Evolutionary conservation across 2,888 invertebrate species (phyloP), one percentile per base, ranked within the genome.

Genomic region (Erebia aethiops): DNA sequence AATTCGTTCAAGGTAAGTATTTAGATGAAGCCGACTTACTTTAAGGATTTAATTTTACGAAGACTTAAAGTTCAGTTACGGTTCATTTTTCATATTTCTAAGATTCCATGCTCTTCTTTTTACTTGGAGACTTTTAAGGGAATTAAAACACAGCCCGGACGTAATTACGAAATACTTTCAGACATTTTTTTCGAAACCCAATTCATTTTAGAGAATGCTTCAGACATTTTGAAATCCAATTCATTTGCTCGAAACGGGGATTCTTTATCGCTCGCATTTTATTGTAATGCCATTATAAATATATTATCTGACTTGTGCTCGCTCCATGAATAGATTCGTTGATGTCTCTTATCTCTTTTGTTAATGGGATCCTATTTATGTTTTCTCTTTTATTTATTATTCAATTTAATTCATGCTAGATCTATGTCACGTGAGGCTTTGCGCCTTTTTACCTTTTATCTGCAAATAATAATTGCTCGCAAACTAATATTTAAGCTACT

Each of bases 271-370:
- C n/a, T 60, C 60, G 41, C 41, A 60, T 60, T 60, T 60, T 60
- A 60, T 43, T 60, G 43, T 60, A 41, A 61, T 61, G 43, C 61
- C 61, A 61, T 61, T 58, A 58, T 58, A 58, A 35, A 35, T 58
- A 18, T 52, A 57, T 57, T 60, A 43, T 60, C 43, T 61, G 61
- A 61, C 61, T 61, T 46, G 61, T 61, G 61, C 46, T 18, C n/a
- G 11, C 43, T 43, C 43, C 2, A 11, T 11, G 61, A 60, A 60
- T 60, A 16, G 60, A 61, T 61, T 60, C 41, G 16, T 60, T 60
- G 10, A 35, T 58, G 58, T 57, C 35, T 58, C 41, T 41, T 18
- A 18, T 61, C 61, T 61, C n/a, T 13, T 43, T 43, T 61, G 43
- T 61, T 58, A 18, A 16, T 43, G 13, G 61, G 11, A 61, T 43